phyloP scores from a whole-genome alignment of 2,113 vertebrate genomes.

The Epinephelus moara region DNA sequence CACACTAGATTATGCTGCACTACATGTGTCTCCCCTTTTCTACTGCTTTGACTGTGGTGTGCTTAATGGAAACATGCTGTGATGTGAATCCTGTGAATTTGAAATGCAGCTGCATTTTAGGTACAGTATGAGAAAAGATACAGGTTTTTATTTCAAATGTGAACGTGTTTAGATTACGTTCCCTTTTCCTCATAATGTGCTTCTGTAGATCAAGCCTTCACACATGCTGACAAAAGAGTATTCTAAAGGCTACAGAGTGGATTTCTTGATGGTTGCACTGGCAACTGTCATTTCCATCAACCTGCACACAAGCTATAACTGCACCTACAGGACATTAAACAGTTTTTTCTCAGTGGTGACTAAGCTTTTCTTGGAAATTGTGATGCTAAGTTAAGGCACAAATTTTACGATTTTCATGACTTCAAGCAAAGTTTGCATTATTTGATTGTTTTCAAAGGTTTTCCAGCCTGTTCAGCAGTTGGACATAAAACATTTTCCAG shows the following conservation, averaged over 20 bases:
- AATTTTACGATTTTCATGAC: no score
- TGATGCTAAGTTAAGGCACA: neutral
- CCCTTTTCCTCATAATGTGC: neutral
- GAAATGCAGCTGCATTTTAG: neutral
- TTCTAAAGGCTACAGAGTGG: neutral
- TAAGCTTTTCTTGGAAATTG: neutral
- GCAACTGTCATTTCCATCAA: neutral
- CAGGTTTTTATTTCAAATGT: neutral
- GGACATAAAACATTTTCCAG: no score
- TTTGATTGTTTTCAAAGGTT: neutral
- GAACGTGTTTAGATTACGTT: neutral
- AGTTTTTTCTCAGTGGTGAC: neutral
- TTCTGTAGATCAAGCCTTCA: neutral
- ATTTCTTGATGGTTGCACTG: neutral
- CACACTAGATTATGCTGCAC: neutral
- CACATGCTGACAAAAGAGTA: neutral
- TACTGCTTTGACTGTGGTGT: neutral
- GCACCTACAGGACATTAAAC: neutral
- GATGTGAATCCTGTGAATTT: neutral
- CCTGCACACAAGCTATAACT: neutral
- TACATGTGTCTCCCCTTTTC: neutral
- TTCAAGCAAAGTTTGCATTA: neutral
- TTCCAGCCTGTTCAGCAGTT: neutral
- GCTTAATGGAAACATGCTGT: neutral
- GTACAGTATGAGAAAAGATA: neutral